A percentile compares a stretch with the other conserved stretches of the same genome.
These are phyloP conservation scores for Volucella zonaria DNA, from an alignment of 2,888 invertebrate genomes.

Conservation along the genomic window DNA sequence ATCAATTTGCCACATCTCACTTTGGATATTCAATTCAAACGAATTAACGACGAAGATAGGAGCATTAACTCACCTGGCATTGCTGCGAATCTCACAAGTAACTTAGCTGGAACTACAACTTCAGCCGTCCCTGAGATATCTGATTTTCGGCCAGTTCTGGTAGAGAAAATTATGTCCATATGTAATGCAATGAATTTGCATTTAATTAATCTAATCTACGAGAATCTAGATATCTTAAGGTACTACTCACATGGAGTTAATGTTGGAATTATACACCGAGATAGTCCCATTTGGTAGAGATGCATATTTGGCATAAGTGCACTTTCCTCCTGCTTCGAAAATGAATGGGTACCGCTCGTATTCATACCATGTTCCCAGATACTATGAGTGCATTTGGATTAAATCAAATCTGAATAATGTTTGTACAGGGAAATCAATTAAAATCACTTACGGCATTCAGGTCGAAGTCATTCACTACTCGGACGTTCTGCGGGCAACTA, in stretches of 20 bases:
- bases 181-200: constrained; percentile 7
- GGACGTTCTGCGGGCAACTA: constrained; percentile 85
- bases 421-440: constrained; percentile 10
- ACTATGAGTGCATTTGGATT: constrained; percentile 81
- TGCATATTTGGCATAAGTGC: constrained; percentile 87
- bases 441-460: constrained; percentile 63
- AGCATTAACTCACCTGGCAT: constrained; percentile 72
- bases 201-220: constrained; percentile 80
- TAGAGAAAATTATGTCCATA: constrained; percentile 24
- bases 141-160: constrained; percentile 69
- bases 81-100: constrained; percentile 74
- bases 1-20: constrained; percentile 50
- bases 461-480: constrained; percentile 85
- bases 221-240: constrained; percentile 46
- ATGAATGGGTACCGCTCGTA: constrained; percentile 88
- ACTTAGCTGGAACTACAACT: constrained; percentile 74
- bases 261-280: constrained; percentile 83
- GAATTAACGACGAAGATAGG: constrained; percentile 43
- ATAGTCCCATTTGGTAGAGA: constrained; percentile 81
- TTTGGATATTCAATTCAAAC: constrained; percentile 30
- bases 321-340: constrained; percentile 88
- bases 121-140: constrained; percentile 75
- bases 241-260: constrained; percentile 82
- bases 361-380: constrained; percentile 90
- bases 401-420: constrained; percentile 26